These are phyloP conservation scores for Vanacampus margaritifer DNA, from an alignment of 2,113 vertebrate genomes.

Conservation along the genomic window DNA sequence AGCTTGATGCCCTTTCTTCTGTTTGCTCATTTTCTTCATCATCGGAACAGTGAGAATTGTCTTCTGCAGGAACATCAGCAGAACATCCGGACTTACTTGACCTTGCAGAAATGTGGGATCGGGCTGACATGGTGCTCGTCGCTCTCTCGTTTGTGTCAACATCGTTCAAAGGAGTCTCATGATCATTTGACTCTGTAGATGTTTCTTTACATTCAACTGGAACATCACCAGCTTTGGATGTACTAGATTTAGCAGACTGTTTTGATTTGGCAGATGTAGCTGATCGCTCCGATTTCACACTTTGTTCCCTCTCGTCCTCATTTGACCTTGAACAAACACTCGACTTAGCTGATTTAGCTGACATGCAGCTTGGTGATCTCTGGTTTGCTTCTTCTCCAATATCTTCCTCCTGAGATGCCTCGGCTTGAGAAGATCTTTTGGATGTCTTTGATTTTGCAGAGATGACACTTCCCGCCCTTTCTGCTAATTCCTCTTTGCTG, in stretches of 20 bases:
- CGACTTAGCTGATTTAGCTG: slow-evolving; percentile 28
- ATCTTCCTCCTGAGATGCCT: slow-evolving; percentile 21
- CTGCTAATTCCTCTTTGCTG: slow-evolving; percentile 1
- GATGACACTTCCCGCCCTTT: slow-evolving; percentile 29
- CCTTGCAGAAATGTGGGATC: slow-evolving; percentile 18
- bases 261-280: slow-evolving; percentile 33
- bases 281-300: slow-evolving; percentile 24
- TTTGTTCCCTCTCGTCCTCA: background rate
- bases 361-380: slow-evolving; percentile 30
- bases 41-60: background rate
- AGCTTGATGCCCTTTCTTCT: slow-evolving; percentile 15
- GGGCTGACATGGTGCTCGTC: slow-evolving; percentile 30
- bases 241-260: slow-evolving; percentile 45
- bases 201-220: slow-evolving; percentile 19
- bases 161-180: slow-evolving; percentile 7
- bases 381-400: background rate
- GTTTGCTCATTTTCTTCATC: slow-evolving; percentile 15
- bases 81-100: slow-evolving; percentile 27
- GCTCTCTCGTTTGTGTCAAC: slow-evolving; percentile 13
- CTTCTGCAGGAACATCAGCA: slow-evolving; percentile 15
- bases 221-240: slow-evolving; percentile 27
- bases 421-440: slow-evolving; percentile 23
- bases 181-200: slow-evolving; percentile 31
- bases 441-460: slow-evolving; percentile 41
- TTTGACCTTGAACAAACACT: slow-evolving; percentile 22